These are phyloP conservation scores for Scyliorhinus canicula DNA, from an alignment of 2,797 vertebrate species.

Conservation along the genomic window DNA sequence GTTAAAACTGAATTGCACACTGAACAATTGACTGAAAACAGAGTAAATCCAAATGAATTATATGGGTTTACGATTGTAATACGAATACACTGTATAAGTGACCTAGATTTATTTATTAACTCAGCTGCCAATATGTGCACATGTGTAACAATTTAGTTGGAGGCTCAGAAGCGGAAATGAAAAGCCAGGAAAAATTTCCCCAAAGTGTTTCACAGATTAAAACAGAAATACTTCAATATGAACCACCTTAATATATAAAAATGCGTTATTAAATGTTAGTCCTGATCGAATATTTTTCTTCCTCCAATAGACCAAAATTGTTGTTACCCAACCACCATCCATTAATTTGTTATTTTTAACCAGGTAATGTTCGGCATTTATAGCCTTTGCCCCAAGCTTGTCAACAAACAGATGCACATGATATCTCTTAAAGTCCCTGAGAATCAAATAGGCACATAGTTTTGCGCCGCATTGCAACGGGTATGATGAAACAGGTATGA, in stretches of 20 bases:
- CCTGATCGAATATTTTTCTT: not conserved
- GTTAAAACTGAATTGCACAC: not conserved
- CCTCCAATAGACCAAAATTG: not conserved
- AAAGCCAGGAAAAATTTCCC: not conserved
- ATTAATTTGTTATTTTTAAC: not conserved
- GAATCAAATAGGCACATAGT: not conserved
- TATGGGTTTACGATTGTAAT: not conserved
- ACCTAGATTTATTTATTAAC: not conserved
- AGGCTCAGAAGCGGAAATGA: not conserved
- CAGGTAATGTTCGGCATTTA: not conserved
- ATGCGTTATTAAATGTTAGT: not conserved
- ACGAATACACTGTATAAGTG: not conserved
- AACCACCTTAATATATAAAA: not conserved
- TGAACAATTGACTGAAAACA: not conserved
- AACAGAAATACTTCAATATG: not conserved
- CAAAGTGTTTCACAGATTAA: not conserved
- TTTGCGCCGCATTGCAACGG: not conserved
- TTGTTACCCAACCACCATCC: not conserved
- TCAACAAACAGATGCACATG: not conserved
- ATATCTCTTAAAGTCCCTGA: not conserved
- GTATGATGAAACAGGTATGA: not conserved
- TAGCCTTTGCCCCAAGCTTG: not conserved
- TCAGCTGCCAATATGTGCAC: not conserved
- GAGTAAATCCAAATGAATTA: slow-evolving; percentile 23
- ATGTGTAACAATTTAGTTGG: not conserved